Conservation (phyloP, 2,797 vertebrate species). For the Thaleichthys pacificus region DNA sequence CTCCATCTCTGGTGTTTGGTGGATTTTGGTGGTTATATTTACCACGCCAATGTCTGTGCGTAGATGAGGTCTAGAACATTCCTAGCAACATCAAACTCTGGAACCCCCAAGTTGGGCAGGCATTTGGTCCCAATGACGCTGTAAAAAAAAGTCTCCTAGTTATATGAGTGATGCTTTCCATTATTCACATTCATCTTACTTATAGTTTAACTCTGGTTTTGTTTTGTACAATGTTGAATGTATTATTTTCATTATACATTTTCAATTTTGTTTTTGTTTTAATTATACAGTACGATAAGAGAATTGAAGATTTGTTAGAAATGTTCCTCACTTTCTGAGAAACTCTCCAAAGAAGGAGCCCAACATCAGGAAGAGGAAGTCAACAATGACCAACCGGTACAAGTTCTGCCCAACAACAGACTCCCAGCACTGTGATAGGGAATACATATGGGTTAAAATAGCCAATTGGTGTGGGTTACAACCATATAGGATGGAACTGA, state of each 20-base stretch:
- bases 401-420: slow-evolving; percentile 88
- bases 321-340: slow-evolving; percentile 81
- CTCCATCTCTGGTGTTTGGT: background rate
- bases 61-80: slow-evolving; percentile 95
- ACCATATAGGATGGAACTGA: background rate
- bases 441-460: too few species aligned
- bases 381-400: slow-evolving; percentile 87
- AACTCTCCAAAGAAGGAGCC: slow-evolving; percentile 94
- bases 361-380: slow-evolving; percentile 89
- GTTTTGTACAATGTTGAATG: too few species aligned
- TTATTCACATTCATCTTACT: too few species aligned
- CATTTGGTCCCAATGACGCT: slow-evolving; percentile 84
- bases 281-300: too few species aligned
- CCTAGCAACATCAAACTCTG: slow-evolving; percentile 92
- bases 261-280: too few species aligned
- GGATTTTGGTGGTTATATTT: slow-evolving; percentile 26
- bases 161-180: too few species aligned
- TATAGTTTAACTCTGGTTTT: too few species aligned
- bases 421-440: slow-evolving; percentile 88
- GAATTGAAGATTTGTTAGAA: too few species aligned
- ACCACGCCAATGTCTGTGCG: slow-evolving; percentile 93
- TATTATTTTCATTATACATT: too few species aligned
- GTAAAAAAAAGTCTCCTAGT: background rate
- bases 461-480: too few species aligned
- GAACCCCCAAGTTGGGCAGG: slow-evolving; percentile 71